Conservation (phyloP, 2,888 invertebrate genomes). For the Steinernema scapterisci region DNA sequence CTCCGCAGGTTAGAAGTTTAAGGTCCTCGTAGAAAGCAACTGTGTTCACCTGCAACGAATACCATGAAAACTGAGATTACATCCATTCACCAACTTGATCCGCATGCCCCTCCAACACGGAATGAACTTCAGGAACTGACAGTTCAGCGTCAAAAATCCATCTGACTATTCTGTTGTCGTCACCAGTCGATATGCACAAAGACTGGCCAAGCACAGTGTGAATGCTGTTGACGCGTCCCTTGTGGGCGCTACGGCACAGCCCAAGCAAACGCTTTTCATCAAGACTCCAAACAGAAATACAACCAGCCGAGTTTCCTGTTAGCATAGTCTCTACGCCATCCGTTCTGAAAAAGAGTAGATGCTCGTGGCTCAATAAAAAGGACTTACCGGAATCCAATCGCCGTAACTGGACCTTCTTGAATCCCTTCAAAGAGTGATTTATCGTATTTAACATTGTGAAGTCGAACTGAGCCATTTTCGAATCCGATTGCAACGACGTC, state of each 20-base stretch:
- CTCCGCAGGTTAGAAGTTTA: constrained; percentile 53
- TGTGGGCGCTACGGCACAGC: constrained; percentile 82
- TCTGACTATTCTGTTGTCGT: constrained; percentile 67
- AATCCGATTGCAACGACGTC: constrained; percentile 90
- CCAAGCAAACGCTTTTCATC: constrained; percentile 75
- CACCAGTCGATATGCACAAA: constrained; percentile 53
- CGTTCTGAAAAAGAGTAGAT: constrained; percentile 54
- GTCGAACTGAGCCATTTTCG: constrained; percentile 79
- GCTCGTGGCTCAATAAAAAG: no score
- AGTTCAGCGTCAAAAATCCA: constrained; percentile 85
- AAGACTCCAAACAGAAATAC: constrained; percentile 91
- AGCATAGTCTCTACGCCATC: constrained; percentile 61
- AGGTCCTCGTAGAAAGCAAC: constrained; percentile 66
- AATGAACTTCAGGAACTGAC: constrained; percentile 72
- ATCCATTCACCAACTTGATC: constrained; percentile 66
- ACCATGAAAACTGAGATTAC: constrained; percentile 34
- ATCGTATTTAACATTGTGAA: constrained; percentile 86
- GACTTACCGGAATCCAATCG: constrained; percentile 57
- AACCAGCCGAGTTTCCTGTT: constrained; percentile 73
- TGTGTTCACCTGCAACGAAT: constrained; percentile 2
- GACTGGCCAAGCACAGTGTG: constrained; percentile 86
- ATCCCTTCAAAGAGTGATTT: constrained; percentile 80
- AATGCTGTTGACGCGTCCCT: constrained; percentile 78
- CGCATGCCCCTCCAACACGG: constrained; percentile 68
- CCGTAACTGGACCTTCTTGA: constrained; percentile 78